Conservation (phyloP, 2,888 invertebrate genomes). For the Philhelius pedissequus region DNA sequence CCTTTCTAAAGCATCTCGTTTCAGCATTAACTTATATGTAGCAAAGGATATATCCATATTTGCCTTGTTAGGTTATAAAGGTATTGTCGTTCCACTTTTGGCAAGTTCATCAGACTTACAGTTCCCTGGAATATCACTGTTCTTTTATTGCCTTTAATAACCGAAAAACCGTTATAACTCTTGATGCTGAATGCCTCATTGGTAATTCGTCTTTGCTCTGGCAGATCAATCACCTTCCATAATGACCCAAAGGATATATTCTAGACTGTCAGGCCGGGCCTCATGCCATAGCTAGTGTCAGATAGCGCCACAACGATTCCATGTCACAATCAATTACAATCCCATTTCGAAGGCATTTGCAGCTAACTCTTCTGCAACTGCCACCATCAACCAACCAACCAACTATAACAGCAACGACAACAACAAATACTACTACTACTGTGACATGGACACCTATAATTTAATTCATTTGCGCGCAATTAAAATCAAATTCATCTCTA, state of each 20-base stretch:
- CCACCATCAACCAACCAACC: no score
- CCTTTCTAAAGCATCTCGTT: no score
- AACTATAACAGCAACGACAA: background rate
- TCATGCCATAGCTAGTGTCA: conserved; percentile 18
- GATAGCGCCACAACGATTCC: conserved; percentile 58
- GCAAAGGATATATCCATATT: no score
- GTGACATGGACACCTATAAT: conserved; percentile 65
- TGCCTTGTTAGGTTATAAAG: no score
- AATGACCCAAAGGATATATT: conserved; percentile 44
- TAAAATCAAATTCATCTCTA: conserved; percentile 65
- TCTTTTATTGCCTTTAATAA: background rate
- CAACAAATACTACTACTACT: conserved; percentile 30
- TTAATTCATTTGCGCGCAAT: conserved; percentile 68
- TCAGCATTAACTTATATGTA: no score
- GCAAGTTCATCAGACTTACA: no score
- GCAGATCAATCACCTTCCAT: conserved; percentile 28
- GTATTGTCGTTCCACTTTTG: no score
- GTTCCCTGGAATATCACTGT: no score
- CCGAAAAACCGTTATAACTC: conserved; percentile 3
- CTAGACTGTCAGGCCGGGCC: conserved; percentile 29
- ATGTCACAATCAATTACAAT: conserved; percentile 68
- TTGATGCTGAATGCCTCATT: conserved; percentile 4
- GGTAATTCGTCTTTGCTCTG: conserved; percentile 30
- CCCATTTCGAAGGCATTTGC: conserved; percentile 46
- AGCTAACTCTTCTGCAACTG: background rate